These are phyloP conservation scores for Polypedilum vanderplanki DNA, from an alignment of 1,140 invertebrate species.

Conservation along the genomic window DNA sequence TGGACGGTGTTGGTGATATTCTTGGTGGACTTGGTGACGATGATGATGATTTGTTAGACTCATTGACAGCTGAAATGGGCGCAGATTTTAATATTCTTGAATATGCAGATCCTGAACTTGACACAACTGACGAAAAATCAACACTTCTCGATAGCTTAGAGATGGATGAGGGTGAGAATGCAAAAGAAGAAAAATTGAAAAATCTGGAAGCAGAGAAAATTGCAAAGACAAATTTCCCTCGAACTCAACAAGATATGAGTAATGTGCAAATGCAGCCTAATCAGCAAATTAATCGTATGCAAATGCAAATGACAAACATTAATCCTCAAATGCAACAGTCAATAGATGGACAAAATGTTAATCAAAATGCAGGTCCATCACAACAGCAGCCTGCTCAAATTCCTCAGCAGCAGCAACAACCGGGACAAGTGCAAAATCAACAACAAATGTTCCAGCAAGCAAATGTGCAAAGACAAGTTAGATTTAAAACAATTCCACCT, in stretches of 20 bases:
- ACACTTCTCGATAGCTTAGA: conserved; percentile 72
- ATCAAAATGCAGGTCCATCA: not conserved
- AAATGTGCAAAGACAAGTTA: conserved; percentile 30
- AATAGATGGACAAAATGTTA: conserved; percentile 28
- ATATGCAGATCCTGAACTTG: conserved; percentile 91
- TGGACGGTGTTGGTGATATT: conserved; percentile 67
- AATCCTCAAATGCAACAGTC: not conserved
- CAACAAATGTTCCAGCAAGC: conserved; percentile 31
- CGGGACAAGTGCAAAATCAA: not conserved
- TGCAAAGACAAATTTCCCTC: not conserved
- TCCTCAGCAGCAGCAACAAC: not conserved
- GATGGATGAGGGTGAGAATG: conserved; percentile 59
- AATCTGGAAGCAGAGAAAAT: conserved; percentile 34
- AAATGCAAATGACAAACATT: conserved; percentile 30
- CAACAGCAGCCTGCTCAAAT: not conserved
- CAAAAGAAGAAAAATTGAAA: conserved; percentile 52
- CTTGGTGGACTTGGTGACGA: conserved; percentile 76
- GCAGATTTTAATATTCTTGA: conserved; percentile 93
- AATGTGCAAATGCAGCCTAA: not conserved
- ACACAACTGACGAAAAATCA: conserved; percentile 65
- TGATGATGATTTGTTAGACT: conserved; percentile 73
- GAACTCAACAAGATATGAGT: not conserved
- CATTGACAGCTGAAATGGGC: conserved; percentile 71
- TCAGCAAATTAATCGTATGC: conserved; percentile 30
- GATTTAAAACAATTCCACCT: conserved; percentile 21